A percentile compares a stretch with the other conserved stretches of the same genome.
These are phyloP conservation scores for Tipula vernalis DNA, from an alignment of 2,888 invertebrate species.

Conservation along the genomic window DNA sequence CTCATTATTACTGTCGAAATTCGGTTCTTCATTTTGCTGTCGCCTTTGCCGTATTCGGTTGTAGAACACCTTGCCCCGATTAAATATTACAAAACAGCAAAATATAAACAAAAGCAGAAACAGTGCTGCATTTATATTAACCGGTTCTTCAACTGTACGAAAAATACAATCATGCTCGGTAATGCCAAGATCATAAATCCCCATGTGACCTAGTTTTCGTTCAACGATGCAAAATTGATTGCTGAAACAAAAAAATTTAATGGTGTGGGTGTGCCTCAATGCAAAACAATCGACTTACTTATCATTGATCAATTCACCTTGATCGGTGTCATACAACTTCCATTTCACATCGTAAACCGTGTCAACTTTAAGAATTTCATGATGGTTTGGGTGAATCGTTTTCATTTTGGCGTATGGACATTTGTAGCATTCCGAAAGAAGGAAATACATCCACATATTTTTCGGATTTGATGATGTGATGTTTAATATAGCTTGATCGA, in stretches of 20 bases:
- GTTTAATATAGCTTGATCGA: neutral
- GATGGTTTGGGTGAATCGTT: conserved; percentile 27
- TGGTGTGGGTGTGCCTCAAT: neutral
- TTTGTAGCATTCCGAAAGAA: conserved; percentile 56
- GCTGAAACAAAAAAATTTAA: conserved; percentile 29
- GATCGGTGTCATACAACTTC: conserved; percentile 41
- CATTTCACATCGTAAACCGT: conserved; percentile 42
- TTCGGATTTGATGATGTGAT: neutral
- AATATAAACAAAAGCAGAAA: conserved; percentile 31
- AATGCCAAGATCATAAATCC: conserved; percentile 52
- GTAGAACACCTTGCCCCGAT: neutral
- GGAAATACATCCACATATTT: conserved; percentile 47
- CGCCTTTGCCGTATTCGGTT: conserved; percentile 15
- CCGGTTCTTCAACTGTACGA: conserved; percentile 46
- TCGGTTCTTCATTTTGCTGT: neutral
- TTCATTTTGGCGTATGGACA: conserved; percentile 49
- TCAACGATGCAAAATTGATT: conserved; percentile 45
- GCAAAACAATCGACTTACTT: conserved; percentile 20
- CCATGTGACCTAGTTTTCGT: conserved; percentile 53
- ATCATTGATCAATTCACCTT: conserved; percentile 36
- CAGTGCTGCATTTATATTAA: conserved; percentile 40
- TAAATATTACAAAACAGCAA: neutral
- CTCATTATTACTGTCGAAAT: conserved; percentile 14
- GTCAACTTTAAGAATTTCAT: conserved; percentile 36
- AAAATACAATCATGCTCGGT: conserved; percentile 41